These are phyloP conservation scores for Drosophila putrida DNA, from an alignment of 2,888 invertebrate genomes.

Conservation along the genomic window DNA sequence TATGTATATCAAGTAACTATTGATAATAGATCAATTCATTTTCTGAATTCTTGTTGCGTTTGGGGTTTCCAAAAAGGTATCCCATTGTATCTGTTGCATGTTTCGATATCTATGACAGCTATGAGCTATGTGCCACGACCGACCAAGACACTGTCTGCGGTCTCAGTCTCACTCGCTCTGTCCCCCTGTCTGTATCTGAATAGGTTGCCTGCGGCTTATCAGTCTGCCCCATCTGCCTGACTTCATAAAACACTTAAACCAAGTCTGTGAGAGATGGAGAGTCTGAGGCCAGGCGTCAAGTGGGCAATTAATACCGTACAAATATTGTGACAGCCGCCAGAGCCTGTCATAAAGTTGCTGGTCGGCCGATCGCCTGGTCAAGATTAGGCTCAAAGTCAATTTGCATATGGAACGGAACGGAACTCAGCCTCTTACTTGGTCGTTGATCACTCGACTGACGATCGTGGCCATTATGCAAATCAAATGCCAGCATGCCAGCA, in stretches of 20 bases:
- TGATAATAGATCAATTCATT: slow-evolving; percentile 38
- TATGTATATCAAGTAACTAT: slow-evolving; percentile 13
- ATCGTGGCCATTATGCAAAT: slow-evolving; percentile 65
- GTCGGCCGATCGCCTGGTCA: slow-evolving; percentile 26
- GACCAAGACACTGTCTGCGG: not conserved
- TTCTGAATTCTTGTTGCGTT: slow-evolving; percentile 1
- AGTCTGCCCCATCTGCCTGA: slow-evolving; percentile 67
- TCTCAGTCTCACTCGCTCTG: not conserved
- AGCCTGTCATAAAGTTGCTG: slow-evolving; percentile 66
- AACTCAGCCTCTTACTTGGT: not conserved
- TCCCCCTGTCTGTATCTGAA: not conserved
- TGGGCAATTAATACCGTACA: slow-evolving; percentile 78
- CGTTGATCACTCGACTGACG: slow-evolving; percentile 4
- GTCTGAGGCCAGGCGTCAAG: slow-evolving; percentile 68
- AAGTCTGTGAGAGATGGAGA: slow-evolving; percentile 9
- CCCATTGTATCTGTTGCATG: slow-evolving; percentile 56
- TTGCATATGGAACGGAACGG: slow-evolving; percentile 43
- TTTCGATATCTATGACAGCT: slow-evolving; percentile 65
- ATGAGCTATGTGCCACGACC: slow-evolving; percentile 55
- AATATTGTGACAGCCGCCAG: slow-evolving; percentile 77
- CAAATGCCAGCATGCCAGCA: slow-evolving; percentile 71
- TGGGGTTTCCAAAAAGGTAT: slow-evolving; percentile 39
- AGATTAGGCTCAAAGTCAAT: slow-evolving; percentile 52
- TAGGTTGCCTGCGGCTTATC: slow-evolving; percentile 61
- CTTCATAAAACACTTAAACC: slow-evolving; percentile 78